Percentiles rank a stretch among this genome's conserved stretches.
These are phyloP conservation scores for Melanotaenia trifasciata DNA, from an alignment of 2,797 vertebrate genomes.

Conservation along the genomic window DNA sequence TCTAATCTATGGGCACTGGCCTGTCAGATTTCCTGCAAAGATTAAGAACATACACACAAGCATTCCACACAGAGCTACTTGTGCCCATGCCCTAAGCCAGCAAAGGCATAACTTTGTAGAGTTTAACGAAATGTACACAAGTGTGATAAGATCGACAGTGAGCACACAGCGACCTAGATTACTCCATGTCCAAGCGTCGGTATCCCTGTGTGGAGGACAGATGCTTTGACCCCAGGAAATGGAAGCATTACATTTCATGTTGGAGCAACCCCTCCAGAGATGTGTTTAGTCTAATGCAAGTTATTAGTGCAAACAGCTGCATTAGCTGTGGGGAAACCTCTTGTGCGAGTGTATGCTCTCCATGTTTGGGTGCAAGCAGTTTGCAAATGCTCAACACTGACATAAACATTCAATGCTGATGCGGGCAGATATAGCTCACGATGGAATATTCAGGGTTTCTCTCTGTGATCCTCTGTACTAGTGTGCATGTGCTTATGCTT, in stretches of 20 bases:
- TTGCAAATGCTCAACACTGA: slow-evolving; percentile 31
- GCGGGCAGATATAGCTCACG: slow-evolving; percentile 4
- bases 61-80: slow-evolving; percentile 8
- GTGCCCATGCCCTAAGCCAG: slow-evolving; percentile 38
- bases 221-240: slow-evolving; percentile 60
- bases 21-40: slow-evolving; percentile 67
- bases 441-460: slow-evolving; percentile 13
- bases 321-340: slow-evolving; percentile 57
- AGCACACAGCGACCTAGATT: slow-evolving; percentile 64
- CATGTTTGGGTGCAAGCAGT: slow-evolving; percentile 40
- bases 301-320: slow-evolving; percentile 78
- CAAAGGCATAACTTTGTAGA: slow-evolving; percentile 39
- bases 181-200: slow-evolving; percentile 45
- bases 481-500: slow-evolving; percentile 14
- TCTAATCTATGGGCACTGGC: slow-evolving; percentile 69
- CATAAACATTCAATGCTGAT: slow-evolving; percentile 40
- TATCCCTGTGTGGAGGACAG: slow-evolving; percentile 55
- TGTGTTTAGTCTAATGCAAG: slow-evolving; percentile 68
- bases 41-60: slow-evolving; percentile 51
- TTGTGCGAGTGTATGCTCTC: slow-evolving; percentile 31
- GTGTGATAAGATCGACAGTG: slow-evolving; percentile 58
- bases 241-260: slow-evolving; percentile 55
- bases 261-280: slow-evolving; percentile 63
- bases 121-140: slow-evolving; percentile 49
- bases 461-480: slow-evolving; percentile 25